Percentiles rank a stretch among this genome's conserved stretches.
phyloP scores from a whole-genome alignment of 2,888 invertebrate genomes.

The Rhabditophanes sp. region DNA sequence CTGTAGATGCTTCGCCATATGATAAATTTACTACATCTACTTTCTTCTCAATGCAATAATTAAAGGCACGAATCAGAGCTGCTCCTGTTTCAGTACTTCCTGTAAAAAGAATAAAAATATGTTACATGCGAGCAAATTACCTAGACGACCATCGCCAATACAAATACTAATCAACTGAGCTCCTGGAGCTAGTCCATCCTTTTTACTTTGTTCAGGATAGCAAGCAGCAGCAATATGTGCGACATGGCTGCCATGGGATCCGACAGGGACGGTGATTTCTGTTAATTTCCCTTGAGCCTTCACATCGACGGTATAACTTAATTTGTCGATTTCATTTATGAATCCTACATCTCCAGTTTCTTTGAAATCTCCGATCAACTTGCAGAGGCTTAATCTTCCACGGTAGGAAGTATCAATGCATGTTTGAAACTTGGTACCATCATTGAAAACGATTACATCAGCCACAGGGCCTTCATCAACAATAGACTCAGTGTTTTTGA shows the following conservation, averaged over 20 bases:
- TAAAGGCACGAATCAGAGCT: constrained; percentile 65
- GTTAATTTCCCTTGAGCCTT: constrained; percentile 73
- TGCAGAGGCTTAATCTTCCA: constrained; percentile 64
- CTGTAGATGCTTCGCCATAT: constrained; percentile 65
- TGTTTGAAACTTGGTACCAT: constrained; percentile 62
- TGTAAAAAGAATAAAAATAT: too few relatives aligned
- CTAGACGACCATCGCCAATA: constrained; percentile 67
- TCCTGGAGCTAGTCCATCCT: constrained; percentile 86
- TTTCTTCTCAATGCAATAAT: constrained; percentile 47
- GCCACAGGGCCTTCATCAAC: constrained; percentile 70
- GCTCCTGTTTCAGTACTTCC: constrained; percentile 96
- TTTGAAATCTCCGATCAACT: constrained; percentile 65
- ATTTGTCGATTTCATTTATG: constrained; percentile 58
- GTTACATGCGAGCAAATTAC: too few relatives aligned
- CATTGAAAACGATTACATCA: constrained; percentile 81
- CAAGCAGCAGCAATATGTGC: constrained; percentile 83
- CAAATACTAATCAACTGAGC: constrained; percentile 78
- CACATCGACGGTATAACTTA: constrained; percentile 77
- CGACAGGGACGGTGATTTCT: constrained; percentile 70
- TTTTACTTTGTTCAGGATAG: constrained; percentile 68
- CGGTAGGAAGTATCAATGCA: constrained; percentile 67
- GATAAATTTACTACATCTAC: constrained; percentile 88
- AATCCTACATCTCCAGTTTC: constrained; percentile 62
- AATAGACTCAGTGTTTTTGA: constrained; percentile 69
- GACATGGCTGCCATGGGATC: constrained; percentile 86